Evolutionary conservation across 1,140 invertebrate species (phyloP), one percentile per base, ranked within the genome.

Genomic region (Frieseomelitta varia): DNA sequence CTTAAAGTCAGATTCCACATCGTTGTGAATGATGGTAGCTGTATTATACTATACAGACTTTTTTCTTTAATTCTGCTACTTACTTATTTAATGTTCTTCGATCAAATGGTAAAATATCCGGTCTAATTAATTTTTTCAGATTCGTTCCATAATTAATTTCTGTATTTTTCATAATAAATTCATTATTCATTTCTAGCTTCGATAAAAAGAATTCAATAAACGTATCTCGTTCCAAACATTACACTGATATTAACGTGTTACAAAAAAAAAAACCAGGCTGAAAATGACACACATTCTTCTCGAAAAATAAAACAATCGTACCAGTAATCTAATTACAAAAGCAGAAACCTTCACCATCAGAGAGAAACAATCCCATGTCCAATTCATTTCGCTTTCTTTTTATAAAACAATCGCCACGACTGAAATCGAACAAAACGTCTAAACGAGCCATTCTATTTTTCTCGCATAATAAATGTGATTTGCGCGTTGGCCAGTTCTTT

Each of bases 391-490:
- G n/a, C 0, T n/a, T n/a, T 61, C 24, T 12, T n/a, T 61, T 4
- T 24, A 12, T 34, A 21, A 34, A 67, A 67, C 8, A 47, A 39
- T 39, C 39, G 39, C 8, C 6, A 34, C 30, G 17, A 17, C 1
- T 0, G 17, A 3, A 2, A 2, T 11, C 17, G 27, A 27, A 34
- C 17, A 11, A 67, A 67, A 12, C 58, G 12, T 61, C 10, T 4
- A 19, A 2, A 30, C 65, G 27, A 30, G 27, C 17, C 12, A 47
- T 17, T 56, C 83, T 87, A 81, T 85, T 88, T 88, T 79, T 85
- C 39, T 47, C 65, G 51, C 68, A 21, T 85, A 85, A 85, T 71
- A 75, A 88, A 88, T 82, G 34, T 34, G 86, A 85, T 78, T 81
- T 69, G 56, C 56, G 53, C 63, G 51, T 10, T 14, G n/a, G 72